phyloP scores from a whole-genome alignment of 1,140 invertebrate species.

The Leptinotarsa defecta region DNA sequence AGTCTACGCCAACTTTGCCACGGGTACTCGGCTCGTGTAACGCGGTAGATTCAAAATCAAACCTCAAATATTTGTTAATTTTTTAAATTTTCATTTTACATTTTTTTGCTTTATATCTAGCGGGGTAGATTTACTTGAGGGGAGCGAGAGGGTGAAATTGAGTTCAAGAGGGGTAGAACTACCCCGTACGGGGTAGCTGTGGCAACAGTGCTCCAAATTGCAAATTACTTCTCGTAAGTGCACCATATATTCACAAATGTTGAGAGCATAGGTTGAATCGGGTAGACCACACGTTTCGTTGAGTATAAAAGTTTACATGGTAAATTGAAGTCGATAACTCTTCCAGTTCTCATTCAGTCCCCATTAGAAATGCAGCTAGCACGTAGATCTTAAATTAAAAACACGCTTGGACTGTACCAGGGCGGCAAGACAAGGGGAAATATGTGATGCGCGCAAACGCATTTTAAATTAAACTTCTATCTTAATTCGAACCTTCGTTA shows the following conservation, averaged over 20 bases:
- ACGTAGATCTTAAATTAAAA: conserved; percentile 47
- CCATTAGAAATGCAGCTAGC: conserved; percentile 30
- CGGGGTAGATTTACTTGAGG: too few species aligned
- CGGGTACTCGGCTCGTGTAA: too few species aligned
- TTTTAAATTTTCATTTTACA: too few species aligned
- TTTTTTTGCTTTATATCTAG: too few species aligned
- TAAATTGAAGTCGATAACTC: conserved; percentile 34
- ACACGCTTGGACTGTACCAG: conserved; percentile 39
- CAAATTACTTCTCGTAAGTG: neutral
- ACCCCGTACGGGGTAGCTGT: too few species aligned
- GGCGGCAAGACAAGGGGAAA: conserved; percentile 13
- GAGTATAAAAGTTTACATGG: conserved; percentile 37
- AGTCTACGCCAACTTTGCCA: too few species aligned
- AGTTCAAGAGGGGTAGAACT: too few species aligned
- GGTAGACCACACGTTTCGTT: conserved; percentile 30
- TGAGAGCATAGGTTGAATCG: neutral
- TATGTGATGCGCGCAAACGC: conserved; percentile 28
- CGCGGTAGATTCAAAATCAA: too few species aligned
- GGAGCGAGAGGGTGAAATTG: too few species aligned
- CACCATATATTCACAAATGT: conserved; percentile 8
- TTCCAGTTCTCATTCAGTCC: neutral
- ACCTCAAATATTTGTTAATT: too few species aligned
- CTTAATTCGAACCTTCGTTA: conserved; percentile 37
- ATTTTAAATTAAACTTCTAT: conserved; percentile 37
- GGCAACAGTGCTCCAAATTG: neutral